Conservation (phyloP, 2,888 invertebrate species). For the Taphrorychus bicolor region DNA sequence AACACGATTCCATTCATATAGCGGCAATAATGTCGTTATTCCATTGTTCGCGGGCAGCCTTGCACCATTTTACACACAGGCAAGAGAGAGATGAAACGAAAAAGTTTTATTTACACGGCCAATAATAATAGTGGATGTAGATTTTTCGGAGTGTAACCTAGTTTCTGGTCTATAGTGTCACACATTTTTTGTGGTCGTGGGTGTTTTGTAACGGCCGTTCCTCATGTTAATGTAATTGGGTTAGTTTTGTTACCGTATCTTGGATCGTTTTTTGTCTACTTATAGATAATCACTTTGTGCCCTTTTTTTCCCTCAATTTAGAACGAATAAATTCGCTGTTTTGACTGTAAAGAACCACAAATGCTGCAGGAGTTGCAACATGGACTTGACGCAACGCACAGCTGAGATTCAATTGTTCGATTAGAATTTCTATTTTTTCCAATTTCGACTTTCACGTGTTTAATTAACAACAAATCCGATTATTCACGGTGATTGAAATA, state of each 20-base stretch:
- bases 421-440: neutral
- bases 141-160: slow-evolving; percentile 18
- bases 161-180: slow-evolving; percentile 9
- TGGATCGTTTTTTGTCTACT: neutral
- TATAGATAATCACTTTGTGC: neutral
- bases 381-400: neutral
- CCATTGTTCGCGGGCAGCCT: slow-evolving; percentile 13
- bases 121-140: slow-evolving; percentile 5
- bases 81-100: slow-evolving; percentile 16
- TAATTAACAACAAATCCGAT: neutral
- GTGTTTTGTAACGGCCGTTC: slow-evolving; percentile 14
- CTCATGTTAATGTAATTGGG: slow-evolving; percentile 22
- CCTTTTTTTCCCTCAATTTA: neutral
- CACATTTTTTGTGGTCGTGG: slow-evolving; percentile 18
- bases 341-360: neutral
- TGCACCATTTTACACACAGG: slow-evolving; percentile 23
- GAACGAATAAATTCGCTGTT: neutral
- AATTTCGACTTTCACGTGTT: neutral
- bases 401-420: neutral
- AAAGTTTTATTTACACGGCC: slow-evolving; percentile 8
- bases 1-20: slow-evolving; percentile 15
- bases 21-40: slow-evolving; percentile 17
- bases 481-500: neutral
- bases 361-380: neutral
- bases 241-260: slow-evolving; percentile 5